These are phyloP conservation scores for Xiphias gladius DNA, from an alignment of 2,113 vertebrate species.

Conservation along the genomic window DNA sequence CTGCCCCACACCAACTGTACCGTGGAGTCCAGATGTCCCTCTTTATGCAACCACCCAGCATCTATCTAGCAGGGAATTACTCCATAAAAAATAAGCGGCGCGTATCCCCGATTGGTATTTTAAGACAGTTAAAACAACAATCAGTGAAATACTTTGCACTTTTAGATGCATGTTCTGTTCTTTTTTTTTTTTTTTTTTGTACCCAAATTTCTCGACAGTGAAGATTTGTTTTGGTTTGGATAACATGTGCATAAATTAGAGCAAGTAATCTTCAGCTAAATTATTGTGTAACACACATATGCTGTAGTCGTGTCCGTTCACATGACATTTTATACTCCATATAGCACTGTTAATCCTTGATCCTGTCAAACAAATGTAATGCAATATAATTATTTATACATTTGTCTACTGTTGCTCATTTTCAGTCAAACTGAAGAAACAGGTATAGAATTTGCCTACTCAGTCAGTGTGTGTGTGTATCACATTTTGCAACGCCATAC, in stretches of 20 bases:
- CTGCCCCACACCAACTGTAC: slow-evolving; percentile 20
- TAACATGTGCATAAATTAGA: no score
- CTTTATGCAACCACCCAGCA: slow-evolving; percentile 15
- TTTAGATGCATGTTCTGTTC: neutral
- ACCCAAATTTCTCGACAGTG: neutral
- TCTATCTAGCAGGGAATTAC: neutral
- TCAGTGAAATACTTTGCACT: no score
- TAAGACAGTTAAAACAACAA: neutral
- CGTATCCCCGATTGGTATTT: neutral
- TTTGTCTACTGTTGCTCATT: neutral
- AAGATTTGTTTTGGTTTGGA: neutral
- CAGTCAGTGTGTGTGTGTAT: neutral
- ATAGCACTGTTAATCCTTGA: neutral
- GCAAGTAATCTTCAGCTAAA: no score
- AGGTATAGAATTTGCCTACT: neutral
- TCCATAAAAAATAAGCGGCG: neutral
- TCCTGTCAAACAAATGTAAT: neutral
- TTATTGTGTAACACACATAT: neutral
- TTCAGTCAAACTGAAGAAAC: neutral
- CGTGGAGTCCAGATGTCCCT: slow-evolving; percentile 37
- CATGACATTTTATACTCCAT: neutral
- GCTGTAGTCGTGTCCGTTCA: neutral
- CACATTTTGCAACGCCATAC: neutral
- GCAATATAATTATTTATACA: neutral
- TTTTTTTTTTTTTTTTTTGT: neutral